Conservation (phyloP, 2,113 vertebrate genomes). For the Pomatorhinus ruficollis region DNA sequence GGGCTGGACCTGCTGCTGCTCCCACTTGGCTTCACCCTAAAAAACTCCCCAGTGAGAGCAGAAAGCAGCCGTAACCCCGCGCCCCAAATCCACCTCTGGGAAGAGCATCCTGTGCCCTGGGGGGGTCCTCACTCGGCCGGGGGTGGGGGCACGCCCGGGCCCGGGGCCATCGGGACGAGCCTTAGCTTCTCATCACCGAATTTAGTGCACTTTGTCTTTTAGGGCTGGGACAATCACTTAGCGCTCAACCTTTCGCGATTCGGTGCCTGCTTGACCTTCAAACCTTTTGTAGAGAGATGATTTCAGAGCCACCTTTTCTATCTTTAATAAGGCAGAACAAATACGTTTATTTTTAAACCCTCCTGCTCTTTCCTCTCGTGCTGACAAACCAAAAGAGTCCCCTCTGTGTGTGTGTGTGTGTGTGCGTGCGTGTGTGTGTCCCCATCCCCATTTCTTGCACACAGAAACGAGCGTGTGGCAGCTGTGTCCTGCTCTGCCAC, state of each 20-base stretch:
- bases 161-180: background rate
- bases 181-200: background rate
- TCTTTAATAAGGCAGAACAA: slow-evolving; percentile 70
- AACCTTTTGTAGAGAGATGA: slow-evolving; percentile 52
- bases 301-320: slow-evolving; percentile 61
- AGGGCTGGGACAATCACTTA: slow-evolving; percentile 52
- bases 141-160: rapidly evolving
- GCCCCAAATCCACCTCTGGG: background rate
- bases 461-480: background rate
- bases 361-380: slow-evolving; percentile 49
- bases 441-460: background rate
- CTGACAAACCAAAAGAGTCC: slow-evolving; percentile 72
- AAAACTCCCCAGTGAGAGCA: background rate
- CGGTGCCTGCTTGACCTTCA: slow-evolving; percentile 48
- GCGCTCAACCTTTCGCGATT: slow-evolving; percentile 26
- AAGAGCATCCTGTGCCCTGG: background rate
- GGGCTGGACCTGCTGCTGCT: background rate
- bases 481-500: background rate
- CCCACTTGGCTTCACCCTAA: background rate
- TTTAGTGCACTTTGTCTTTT: slow-evolving; percentile 32
- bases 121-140: rapidly evolving
- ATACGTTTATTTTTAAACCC: slow-evolving; percentile 59
- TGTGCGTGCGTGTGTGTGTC: background rate
- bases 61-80: background rate
- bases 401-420: background rate